Evolutionary conservation across 1,140 invertebrate species (phyloP), one percentile per base, ranked within the genome.

Genomic region (Nasonia longicornis): DNA sequence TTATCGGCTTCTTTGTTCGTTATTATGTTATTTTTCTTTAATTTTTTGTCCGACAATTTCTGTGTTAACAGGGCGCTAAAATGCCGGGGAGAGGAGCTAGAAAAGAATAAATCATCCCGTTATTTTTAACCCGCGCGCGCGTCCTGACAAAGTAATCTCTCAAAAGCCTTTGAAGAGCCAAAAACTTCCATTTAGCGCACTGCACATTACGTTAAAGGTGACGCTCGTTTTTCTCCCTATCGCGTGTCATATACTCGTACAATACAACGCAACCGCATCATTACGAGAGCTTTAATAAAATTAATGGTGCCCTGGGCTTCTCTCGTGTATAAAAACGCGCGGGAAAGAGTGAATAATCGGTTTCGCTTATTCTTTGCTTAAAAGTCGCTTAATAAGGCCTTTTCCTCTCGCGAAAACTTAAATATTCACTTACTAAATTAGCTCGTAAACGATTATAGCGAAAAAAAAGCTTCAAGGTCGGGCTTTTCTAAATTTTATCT

Each of bases 111-210:
- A 58, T 58, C 16, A 58, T 58, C 7, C 16, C 0, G 14, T 20
- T 16, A 20, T 20, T 58, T 58, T 58, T n/a, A 58, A 58, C 20
- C 20, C 16, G 2, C 48, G 14, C 3, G 12, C 48, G 14, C 48
- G 16, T 14, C 20, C 12, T 38, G 31, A 22, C 31, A 38, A 58
- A n/a, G 31, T 38, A 71, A 71, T 72, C n/a, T 45, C 71, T 45
- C 31, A 72, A 72, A 16, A 48, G 71, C 14, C 20, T 26, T 1
- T 20, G 8, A 72, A 22, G 42, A 72, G 42, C 71, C 71, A n/a
- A 72, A 72, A 72, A 45, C 71, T 72, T 45, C 22, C 35, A 45
- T 72, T 72, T 22, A 72, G n/a, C 63, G 72, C 26, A 74, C 29
- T 29, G 58, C 22, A 66, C 58, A 22, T 66, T 38, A 22, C 38